A percentile compares a stretch with the other conserved stretches of the same genome.
These are phyloP conservation scores for Melanotaenia boesemani DNA, from an alignment of 2,797 vertebrate genomes.

Conservation along the genomic window DNA sequence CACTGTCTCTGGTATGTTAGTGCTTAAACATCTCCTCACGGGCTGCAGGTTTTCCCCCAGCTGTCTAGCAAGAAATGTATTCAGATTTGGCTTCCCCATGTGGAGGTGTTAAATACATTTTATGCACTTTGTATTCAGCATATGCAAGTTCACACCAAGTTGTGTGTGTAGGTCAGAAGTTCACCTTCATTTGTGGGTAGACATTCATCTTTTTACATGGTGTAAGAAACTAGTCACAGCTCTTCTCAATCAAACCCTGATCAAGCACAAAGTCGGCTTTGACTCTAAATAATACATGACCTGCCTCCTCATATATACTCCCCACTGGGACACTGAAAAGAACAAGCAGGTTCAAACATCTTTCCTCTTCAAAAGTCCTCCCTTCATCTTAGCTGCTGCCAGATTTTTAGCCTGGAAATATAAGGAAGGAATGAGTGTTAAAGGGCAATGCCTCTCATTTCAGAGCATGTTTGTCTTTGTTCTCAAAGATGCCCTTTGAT, in stretches of 20 bases:
- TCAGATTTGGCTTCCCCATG: slow-evolving; percentile 8
- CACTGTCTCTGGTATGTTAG: slow-evolving; percentile 54
- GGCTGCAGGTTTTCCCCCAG: slow-evolving; percentile 47
- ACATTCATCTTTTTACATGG: slow-evolving; percentile 27
- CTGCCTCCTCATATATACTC: slow-evolving; percentile 66
- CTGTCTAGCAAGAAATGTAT: slow-evolving; percentile 39
- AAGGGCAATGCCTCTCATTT: slow-evolving; percentile 34
- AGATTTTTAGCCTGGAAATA: slow-evolving; percentile 54
- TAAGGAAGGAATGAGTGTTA: slow-evolving; percentile 32
- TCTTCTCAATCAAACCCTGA: slow-evolving; percentile 77
- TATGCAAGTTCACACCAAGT: slow-evolving; percentile 28
- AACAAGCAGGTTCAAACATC: slow-evolving; percentile 72
- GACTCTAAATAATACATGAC: slow-evolving; percentile 83
- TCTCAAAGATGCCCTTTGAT: slow-evolving; percentile 26
- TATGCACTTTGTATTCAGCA: slow-evolving; percentile 24
- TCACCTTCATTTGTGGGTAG: slow-evolving; percentile 56
- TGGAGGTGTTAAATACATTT: slow-evolving; percentile 13
- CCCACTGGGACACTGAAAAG: slow-evolving; percentile 65
- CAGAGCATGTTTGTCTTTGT: slow-evolving; percentile 36
- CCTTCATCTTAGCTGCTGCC: slow-evolving; percentile 63
- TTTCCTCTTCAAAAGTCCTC: slow-evolving; percentile 67
- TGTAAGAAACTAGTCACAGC: slow-evolving; percentile 51
- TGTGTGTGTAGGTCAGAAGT: slow-evolving; percentile 47
- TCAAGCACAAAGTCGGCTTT: slow-evolving; percentile 76
- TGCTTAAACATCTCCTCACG: slow-evolving; percentile 41